These are phyloP conservation scores for Parauchenoglanis punctatus DNA, from an alignment of 2,797 vertebrate genomes.

Conservation along the genomic window DNA sequence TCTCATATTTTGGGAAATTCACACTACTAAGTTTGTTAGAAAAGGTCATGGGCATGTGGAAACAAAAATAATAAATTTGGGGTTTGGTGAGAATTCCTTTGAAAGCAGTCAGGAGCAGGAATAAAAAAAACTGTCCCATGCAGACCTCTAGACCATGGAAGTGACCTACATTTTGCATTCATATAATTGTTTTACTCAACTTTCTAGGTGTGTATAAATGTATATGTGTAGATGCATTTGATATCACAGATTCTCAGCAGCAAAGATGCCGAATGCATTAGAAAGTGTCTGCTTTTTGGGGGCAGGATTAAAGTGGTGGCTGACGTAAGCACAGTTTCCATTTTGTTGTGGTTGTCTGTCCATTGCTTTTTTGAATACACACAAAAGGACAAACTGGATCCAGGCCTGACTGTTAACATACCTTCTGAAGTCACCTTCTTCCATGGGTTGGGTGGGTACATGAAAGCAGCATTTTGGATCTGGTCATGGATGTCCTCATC, in stretches of 20 bases:
- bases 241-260: not conserved
- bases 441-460: slow-evolving; percentile 98
- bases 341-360: not conserved
- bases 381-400: not conserved
- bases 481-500: slow-evolving; percentile 98
- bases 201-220: not conserved
- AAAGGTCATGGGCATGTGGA: not conserved
- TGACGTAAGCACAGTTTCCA: not conserved
- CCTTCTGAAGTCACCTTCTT: slow-evolving; percentile 93
- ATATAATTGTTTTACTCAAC: not conserved
- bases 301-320: not conserved
- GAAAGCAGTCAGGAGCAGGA: not conserved
- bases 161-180: not conserved
- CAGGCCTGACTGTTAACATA: slow-evolving; percentile 58
- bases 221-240: not conserved
- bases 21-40: not conserved
- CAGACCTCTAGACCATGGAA: not conserved
- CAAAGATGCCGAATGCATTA: not conserved
- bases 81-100: not conserved
- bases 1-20: not conserved
- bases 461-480: slow-evolving; percentile 97
- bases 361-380: not conserved
- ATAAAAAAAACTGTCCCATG: not conserved
- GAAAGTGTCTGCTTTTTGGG: not conserved
- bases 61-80: not conserved